phyloP scores from a whole-genome alignment of 2,113 vertebrate genomes.

The Cephalopholis sonnerati region DNA sequence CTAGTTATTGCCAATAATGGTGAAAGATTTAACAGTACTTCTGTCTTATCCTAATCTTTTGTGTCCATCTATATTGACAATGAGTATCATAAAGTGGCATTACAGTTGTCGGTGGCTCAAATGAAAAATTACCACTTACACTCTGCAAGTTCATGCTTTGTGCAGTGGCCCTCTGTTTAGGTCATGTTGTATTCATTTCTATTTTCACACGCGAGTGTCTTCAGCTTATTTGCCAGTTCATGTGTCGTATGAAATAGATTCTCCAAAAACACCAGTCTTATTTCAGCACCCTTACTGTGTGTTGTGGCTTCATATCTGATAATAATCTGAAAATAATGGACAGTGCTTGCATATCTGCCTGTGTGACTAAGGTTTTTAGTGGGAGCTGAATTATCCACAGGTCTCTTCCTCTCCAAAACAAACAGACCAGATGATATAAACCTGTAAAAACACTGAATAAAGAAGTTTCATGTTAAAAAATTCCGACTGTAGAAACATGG shows the following conservation, averaged over 20 bases:
- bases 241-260: constrained; percentile 3
- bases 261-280: neutral
- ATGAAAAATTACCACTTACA: neutral
- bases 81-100: neutral
- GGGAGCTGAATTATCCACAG: too few relatives aligned
- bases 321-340: neutral
- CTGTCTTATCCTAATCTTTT: neutral
- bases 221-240: neutral
- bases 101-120: neutral
- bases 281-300: neutral
- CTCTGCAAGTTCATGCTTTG: neutral
- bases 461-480: too few relatives aligned
- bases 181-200: neutral
- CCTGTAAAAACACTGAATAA: too few relatives aligned
- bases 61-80: too few relatives aligned
- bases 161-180: too few relatives aligned
- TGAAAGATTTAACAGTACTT: neutral
- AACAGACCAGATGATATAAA: too few relatives aligned
- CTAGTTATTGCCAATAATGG: neutral
- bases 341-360: neutral
- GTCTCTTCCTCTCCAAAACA: too few relatives aligned
- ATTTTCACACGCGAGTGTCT: neutral
- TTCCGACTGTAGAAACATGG: too few relatives aligned
- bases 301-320: neutral
- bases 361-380: too few relatives aligned